phyloP scores from a whole-genome alignment of 2,888 invertebrate species.

The Mythimna pallens region DNA sequence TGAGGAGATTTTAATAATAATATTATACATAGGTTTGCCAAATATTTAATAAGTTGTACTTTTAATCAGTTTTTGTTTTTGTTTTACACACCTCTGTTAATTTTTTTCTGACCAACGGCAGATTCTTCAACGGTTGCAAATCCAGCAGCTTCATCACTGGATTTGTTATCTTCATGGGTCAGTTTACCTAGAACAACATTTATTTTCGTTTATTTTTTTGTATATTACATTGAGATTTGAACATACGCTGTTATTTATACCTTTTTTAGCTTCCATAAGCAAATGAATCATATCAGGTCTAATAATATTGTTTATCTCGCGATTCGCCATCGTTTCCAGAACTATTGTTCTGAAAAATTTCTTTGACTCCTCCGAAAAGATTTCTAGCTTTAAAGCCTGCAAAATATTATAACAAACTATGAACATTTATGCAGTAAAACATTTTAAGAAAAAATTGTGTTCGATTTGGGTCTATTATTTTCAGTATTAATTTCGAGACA shows the following conservation, averaged over 20 bases:
- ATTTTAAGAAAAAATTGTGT: background rate
- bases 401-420: background rate
- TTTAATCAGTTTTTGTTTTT: background rate
- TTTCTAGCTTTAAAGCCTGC: conserved; percentile 64
- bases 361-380: conserved; percentile 62
- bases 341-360: conserved; percentile 79
- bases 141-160: conserved; percentile 73
- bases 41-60: background rate
- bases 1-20: no score
- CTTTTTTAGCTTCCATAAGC: conserved; percentile 89
- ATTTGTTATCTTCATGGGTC: conserved; percentile 68
- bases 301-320: conserved; percentile 77
- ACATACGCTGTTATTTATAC: conserved; percentile 56
- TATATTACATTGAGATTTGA: background rate
- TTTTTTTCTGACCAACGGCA: conserved; percentile 70
- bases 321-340: conserved; percentile 78
- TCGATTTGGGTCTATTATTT: background rate
- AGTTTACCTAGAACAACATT: conserved; percentile 58
- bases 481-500: background rate
- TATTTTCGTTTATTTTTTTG: no score
- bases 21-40: no score
- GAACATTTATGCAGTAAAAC: background rate
- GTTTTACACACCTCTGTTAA: conserved; percentile 65
- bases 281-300: conserved; percentile 90
- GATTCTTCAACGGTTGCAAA: conserved; percentile 84